phyloP scores from a whole-genome alignment of 2,888 invertebrate genomes.

The Tinea trinotella region DNA sequence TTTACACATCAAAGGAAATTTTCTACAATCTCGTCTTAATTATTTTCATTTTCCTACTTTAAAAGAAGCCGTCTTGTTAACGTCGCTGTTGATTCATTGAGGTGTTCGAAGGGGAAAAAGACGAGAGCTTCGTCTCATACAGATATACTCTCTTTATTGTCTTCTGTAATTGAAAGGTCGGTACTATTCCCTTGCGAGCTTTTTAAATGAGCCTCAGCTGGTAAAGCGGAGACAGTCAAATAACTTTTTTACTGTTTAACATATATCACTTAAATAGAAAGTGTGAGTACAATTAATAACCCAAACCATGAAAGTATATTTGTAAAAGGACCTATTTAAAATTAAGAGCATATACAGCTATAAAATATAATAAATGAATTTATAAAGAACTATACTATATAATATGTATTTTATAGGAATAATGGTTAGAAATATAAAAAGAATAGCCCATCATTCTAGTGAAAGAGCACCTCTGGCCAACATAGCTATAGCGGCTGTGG shows the following conservation, averaged over 20 bases:
- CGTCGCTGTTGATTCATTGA: conserved; percentile 29
- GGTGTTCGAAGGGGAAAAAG: conserved; percentile 17
- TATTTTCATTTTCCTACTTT: conserved; percentile 14
- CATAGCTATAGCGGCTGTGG: no score
- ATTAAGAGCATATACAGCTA: no score
- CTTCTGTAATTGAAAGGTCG: conserved; percentile 64
- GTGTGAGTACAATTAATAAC: not conserved
- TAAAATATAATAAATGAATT: no score
- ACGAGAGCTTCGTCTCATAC: conserved; percentile 25
- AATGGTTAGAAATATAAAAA: no score
- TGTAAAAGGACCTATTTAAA: no score
- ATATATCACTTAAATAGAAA: not conserved
- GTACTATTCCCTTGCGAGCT: conserved; percentile 44
- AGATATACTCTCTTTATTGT: conserved; percentile 62
- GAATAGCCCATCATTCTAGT: no score
- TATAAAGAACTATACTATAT: not conserved
- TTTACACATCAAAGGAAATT: conserved; percentile 12
- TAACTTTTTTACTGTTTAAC: conserved; percentile 37
- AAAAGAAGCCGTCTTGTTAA: conserved; percentile 15
- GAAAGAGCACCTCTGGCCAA: no score
- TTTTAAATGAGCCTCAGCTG: conserved; percentile 54
- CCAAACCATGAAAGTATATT: not conserved
- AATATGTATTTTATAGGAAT: no score
- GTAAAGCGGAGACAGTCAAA: conserved; percentile 35
- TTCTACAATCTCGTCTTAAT: not conserved